Percentiles rank a stretch among this genome's conserved stretches.
Evolutionary conservation across 2,888 invertebrate genomes (phyloP).

Genomic region (Tribolium freemani): DNA sequence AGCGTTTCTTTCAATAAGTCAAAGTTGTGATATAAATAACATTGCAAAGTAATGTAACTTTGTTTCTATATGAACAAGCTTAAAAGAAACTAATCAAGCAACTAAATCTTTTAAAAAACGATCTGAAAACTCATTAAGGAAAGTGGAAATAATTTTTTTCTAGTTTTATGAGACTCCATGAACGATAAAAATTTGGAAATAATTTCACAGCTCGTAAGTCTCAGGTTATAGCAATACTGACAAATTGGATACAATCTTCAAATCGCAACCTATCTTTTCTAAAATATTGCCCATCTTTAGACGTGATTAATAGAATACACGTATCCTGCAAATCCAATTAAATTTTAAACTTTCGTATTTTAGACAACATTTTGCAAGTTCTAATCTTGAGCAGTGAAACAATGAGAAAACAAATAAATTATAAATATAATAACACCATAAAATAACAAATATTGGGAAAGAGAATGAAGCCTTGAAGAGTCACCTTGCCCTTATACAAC

Average conservation of each 20-base stretch:
- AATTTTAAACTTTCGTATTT: background rate
- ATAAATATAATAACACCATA: conserved; percentile 12
- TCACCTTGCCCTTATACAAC: conserved; percentile 22
- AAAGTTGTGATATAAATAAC: background rate
- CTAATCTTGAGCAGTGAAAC: no score
- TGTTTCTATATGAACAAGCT: no score
- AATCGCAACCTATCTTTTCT: conserved; percentile 4
- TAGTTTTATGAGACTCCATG: background rate
- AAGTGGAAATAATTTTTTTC: no score
- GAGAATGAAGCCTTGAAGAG: conserved; percentile 17
- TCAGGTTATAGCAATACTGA: conserved; percentile 3
- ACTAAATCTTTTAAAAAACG: no score
- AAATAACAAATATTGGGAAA: background rate
- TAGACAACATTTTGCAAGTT: no score
- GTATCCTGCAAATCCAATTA: background rate
- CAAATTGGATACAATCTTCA: conserved; percentile 14
- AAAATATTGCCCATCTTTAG: conserved; percentile 9
- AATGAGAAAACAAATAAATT: background rate
- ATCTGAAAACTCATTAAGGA: no score
- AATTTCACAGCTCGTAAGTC: conserved; percentile 1
- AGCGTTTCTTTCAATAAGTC: background rate
- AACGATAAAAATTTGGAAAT: background rate
- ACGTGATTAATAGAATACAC: background rate
- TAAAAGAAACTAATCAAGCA: no score
- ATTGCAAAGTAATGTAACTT: background rate